A percentile compares a stretch with the other conserved stretches of the same genome.
Evolutionary conservation across 2,113 vertebrate species (phyloP).

Genomic region (Mugil cephalus): DNA sequence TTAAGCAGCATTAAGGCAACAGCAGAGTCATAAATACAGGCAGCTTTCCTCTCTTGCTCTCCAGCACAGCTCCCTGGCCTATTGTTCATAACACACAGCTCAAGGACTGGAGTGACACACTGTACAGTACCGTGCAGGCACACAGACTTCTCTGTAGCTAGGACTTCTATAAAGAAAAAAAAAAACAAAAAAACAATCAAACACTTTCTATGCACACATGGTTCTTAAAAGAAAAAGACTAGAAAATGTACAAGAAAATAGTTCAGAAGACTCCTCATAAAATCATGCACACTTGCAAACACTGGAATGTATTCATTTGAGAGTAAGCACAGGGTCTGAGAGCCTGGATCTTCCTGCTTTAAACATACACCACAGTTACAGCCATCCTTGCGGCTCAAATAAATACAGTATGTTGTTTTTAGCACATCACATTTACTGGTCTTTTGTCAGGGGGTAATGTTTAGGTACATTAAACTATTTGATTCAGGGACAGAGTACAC

Average conservation of each 20-base stretch:
- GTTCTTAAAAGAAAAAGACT: neutral
- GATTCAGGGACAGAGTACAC: neutral
- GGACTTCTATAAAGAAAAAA: slow-evolving; percentile 17
- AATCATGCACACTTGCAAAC: neutral
- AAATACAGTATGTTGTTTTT: neutral
- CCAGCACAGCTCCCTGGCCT: slow-evolving; percentile 51
- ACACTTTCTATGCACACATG: neutral
- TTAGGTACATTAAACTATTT: neutral
- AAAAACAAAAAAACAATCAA: slow-evolving; percentile 14
- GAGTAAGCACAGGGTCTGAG: too few relatives aligned
- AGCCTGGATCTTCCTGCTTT: neutral
- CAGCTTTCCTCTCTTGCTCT: slow-evolving; percentile 57
- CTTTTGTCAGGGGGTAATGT: too few relatives aligned
- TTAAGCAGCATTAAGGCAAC: slow-evolving; percentile 75
- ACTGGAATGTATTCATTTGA: neutral
- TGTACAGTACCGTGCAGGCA: slow-evolving; percentile 4
- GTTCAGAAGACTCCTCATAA: neutral
- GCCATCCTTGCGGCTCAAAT: neutral
- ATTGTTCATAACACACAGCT: slow-evolving; percentile 58
- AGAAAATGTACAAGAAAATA: neutral
- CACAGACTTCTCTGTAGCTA: slow-evolving; percentile 1
- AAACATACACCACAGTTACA: neutral
- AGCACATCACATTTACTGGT: neutral
- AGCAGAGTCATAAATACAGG: slow-evolving; percentile 67
- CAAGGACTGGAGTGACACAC: slow-evolving; percentile 33